Conservation (phyloP, 1,140 invertebrate species). For the Pseudachorutes palmiensis region DNA sequence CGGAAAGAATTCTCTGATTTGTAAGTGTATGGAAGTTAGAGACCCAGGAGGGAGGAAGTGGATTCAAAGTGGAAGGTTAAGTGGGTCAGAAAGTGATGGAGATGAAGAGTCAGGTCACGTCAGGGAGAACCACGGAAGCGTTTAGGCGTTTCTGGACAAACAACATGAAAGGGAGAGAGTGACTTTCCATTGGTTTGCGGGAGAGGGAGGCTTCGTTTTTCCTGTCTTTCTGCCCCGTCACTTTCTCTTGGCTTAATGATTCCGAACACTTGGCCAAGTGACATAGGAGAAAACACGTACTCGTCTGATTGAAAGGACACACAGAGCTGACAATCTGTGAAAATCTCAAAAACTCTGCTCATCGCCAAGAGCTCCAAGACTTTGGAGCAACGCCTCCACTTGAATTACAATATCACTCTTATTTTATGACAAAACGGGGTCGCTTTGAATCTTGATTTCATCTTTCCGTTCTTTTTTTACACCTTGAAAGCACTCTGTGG, state of each 20-base stretch:
- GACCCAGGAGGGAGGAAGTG: neutral
- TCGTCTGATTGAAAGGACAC: slow-evolving; percentile 36
- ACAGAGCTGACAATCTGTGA: slow-evolving; percentile 24
- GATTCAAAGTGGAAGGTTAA: slow-evolving; percentile 15
- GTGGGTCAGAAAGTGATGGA: neutral
- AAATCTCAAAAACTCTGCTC: neutral
- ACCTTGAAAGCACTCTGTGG: neutral
- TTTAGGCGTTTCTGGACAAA: slow-evolving; percentile 33
- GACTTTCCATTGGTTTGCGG: too few relatives aligned
- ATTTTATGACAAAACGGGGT: slow-evolving; percentile 3
- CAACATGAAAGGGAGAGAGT: slow-evolving; percentile 18
- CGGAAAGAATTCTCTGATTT: neutral
- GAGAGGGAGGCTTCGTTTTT: too few relatives aligned
- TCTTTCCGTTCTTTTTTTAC: slow-evolving; percentile 15
- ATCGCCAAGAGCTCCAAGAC: neutral
- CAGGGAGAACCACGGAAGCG: slow-evolving; percentile 30
- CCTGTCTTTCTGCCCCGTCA: slow-evolving; percentile 16
- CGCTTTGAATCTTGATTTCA: neutral
- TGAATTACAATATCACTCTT: slow-evolving; percentile 30
- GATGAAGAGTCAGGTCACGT: slow-evolving; percentile 37
- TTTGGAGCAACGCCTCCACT: slow-evolving; percentile 20
- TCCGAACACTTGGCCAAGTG: slow-evolving; percentile 6
- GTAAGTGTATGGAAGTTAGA: neutral
- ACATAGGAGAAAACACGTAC: slow-evolving; percentile 25
- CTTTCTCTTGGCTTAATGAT: slow-evolving; percentile 1